Evolutionary conservation across 2,797 vertebrate species (phyloP).

Genomic region (Knipowitschia caucasica): DNA sequence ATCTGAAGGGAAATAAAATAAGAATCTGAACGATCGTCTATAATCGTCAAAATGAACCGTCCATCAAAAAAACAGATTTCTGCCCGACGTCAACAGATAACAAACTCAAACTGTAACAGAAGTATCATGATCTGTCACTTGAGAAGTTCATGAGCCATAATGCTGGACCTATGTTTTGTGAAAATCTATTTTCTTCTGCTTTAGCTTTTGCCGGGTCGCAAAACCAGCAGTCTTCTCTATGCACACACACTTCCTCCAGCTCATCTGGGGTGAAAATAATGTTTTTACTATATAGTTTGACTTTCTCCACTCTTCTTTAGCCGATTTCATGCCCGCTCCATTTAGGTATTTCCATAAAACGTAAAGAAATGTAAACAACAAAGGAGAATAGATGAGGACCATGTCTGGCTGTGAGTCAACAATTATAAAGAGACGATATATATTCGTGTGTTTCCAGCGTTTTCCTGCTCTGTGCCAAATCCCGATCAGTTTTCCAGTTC

Average conservation of each 20-base stretch:
- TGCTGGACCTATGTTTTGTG: too few relatives aligned
- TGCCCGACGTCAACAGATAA: too few relatives aligned
- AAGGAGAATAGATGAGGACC: not conserved
- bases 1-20: too few relatives aligned
- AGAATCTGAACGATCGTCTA: not conserved
- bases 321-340: not conserved
- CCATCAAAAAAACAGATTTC: too few relatives aligned
- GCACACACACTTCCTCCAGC: too few relatives aligned
- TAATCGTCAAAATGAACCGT: not conserved
- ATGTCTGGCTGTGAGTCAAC: not conserved
- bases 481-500: conserved; percentile 13
- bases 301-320: not conserved
- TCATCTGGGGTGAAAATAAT: too few relatives aligned
- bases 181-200: too few relatives aligned
- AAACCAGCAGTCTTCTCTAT: too few relatives aligned
- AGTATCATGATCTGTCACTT: too few relatives aligned
- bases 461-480: not conserved
- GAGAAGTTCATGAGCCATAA: too few relatives aligned
- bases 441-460: not conserved
- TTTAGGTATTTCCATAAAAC: not conserved
- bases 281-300: not conserved
- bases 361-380: not conserved
- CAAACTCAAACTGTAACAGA: too few relatives aligned
- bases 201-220: too few relatives aligned
- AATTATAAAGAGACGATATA: conserved; percentile 2